Evolutionary conservation across 2,888 invertebrate species (phyloP).

Genomic region (Chloroclysta siterata): DNA sequence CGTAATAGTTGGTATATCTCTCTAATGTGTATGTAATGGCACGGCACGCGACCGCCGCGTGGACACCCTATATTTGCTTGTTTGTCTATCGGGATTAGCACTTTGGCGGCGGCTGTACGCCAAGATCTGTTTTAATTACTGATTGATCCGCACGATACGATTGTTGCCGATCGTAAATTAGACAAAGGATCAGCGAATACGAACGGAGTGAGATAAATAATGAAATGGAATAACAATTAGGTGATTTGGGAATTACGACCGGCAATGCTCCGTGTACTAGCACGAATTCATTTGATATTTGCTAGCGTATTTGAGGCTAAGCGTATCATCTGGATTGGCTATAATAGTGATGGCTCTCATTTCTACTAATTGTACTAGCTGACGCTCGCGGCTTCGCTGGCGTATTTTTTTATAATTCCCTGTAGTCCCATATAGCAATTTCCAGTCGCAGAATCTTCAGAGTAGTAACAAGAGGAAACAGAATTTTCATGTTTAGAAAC

Average conservation of each 20-base stretch:
- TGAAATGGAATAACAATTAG: slow-evolving; percentile 46
- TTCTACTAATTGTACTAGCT: no score
- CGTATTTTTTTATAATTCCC: no score
- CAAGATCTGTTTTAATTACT: slow-evolving; percentile 68
- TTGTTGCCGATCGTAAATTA: slow-evolving; percentile 69
- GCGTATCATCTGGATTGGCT: no score
- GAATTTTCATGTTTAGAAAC: no score
- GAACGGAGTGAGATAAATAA: slow-evolving; percentile 39
- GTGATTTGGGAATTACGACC: slow-evolving; percentile 9
- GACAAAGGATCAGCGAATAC: slow-evolving; percentile 60
- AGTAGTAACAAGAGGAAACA: no score
- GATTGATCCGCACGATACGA: slow-evolving; percentile 71
- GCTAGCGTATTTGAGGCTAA: no score
- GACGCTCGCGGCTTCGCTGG: no score
- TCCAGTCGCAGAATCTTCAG: no score
- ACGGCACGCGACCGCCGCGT: slow-evolving; percentile 67
- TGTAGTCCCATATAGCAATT: no score
- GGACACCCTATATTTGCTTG: slow-evolving; percentile 53
- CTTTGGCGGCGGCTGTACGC: slow-evolving; percentile 65
- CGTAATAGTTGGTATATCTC: slow-evolving; percentile 75
- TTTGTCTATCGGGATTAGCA: slow-evolving; percentile 79
- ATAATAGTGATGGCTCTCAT: no score
- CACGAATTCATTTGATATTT: no score
- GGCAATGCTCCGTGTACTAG: neutral
- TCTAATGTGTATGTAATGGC: slow-evolving; percentile 76